Evolutionary conservation across 2,888 invertebrate genomes (phyloP).

Genomic region (Noctua janthe): DNA sequence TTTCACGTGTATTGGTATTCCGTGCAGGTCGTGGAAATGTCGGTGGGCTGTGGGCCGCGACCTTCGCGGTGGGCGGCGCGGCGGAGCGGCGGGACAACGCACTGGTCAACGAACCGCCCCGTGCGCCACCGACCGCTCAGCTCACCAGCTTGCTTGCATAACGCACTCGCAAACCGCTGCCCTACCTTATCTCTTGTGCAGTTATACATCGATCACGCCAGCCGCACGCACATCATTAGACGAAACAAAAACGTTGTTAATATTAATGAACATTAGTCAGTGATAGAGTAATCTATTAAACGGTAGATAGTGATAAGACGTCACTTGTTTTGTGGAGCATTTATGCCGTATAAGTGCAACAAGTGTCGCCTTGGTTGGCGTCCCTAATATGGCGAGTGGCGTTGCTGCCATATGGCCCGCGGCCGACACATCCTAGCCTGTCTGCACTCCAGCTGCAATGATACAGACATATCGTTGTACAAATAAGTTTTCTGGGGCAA

Average conservation of each 20-base stretch:
- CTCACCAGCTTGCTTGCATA: conserved; percentile 87
- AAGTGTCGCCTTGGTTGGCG: conserved; percentile 88
- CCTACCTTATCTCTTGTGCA: conserved; percentile 81
- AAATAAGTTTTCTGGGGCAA: conserved; percentile 74
- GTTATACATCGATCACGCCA: conserved; percentile 71
- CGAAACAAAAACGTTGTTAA: conserved; percentile 61
- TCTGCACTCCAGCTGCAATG: conserved; percentile 76
- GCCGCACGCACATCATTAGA: conserved; percentile 67
- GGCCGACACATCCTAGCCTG: conserved; percentile 85
- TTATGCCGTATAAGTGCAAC: conserved; percentile 90
- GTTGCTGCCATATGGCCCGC: conserved; percentile 88
- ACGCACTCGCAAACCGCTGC: conserved; percentile 79
- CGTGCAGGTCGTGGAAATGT: conserved; percentile 75
- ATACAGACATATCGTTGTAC: conserved; percentile 70
- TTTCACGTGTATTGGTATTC: conserved; percentile 61
- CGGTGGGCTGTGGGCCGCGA: conserved; percentile 83
- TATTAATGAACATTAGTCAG: conserved; percentile 69
- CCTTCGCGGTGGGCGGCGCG: conserved; percentile 88
- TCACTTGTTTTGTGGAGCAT: conserved; percentile 85
- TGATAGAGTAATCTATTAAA: conserved; percentile 74
- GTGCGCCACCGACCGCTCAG: conserved; percentile 76
- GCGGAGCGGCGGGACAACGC: conserved; percentile 86
- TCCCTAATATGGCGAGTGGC: conserved; percentile 87
- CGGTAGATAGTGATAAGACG: conserved; percentile 79
- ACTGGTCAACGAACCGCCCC: conserved; percentile 90